Base-by-base conservation (phyloP, 2,888 invertebrate genomes). In the Hemistola chrysoprasaria region DNA sequence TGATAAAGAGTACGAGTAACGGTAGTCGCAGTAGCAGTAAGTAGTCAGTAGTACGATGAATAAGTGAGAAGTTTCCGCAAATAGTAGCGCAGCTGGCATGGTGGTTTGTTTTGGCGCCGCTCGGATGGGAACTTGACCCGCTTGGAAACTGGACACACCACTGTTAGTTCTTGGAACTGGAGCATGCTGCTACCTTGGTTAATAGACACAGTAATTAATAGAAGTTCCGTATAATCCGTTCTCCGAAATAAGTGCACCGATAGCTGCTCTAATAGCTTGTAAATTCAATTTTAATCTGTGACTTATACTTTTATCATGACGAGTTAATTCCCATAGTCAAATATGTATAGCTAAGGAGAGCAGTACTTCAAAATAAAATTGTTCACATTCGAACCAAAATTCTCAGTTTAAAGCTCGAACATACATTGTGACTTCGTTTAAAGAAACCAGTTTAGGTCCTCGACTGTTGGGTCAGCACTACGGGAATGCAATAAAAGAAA, bases 401-500 rank as follows among this genome's bases (percentile, higher is more conserved):
- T 25, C 26, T 26, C 38, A 37, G 24, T 39, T 29, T 48, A 33
- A 32, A 36, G 33, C 11, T 22, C 38, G 31, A 44, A 40, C 40
- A 48, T 62, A 66, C 62, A 65, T 64, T 63, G 62, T 64, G 53
- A 56, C 56, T 60, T 59, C 57, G 48, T 53, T 57, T 58, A 56
- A 59, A 48, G 45, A 68, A 83, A 83, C 84, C 80, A 63, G 83
- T 84, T 83, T 71, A 63, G 63, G 71, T 65, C 68, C 65, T 68
- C 65, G 74, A 69, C 70, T 73, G 67, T 63, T 64, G 68, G 82
- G 78, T 81, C 84, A 84, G 78, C 75, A 76, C 72, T 72, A 71
- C 56, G 59, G 66, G 84, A 84, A 86, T 85, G 86, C 78, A 85
- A 82, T 62, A 81, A 71, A 68, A 80, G 69, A 72, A 82, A 85